Conservation (phyloP, 2,797 vertebrate genomes). For the Synanceia verrucosa region DNA sequence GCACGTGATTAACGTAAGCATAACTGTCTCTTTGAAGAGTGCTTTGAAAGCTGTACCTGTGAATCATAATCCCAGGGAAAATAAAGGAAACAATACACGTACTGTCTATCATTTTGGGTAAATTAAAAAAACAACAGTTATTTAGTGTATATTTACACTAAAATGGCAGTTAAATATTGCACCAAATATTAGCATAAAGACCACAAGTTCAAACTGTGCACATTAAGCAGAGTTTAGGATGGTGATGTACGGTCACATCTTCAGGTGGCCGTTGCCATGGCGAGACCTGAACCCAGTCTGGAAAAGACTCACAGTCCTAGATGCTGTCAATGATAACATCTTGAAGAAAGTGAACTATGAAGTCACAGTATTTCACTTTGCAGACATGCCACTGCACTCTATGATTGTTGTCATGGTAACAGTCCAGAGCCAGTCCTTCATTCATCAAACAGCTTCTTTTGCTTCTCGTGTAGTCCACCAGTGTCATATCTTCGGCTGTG, state of each 20-base stretch:
- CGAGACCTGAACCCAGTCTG: neutral
- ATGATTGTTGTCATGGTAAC: slow-evolving; percentile 57
- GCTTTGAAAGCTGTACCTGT: neutral
- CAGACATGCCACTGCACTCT: slow-evolving; percentile 32
- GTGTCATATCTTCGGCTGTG: slow-evolving; percentile 34
- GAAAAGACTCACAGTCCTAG: neutral
- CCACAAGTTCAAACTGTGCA: neutral
- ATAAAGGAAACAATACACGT: neutral
- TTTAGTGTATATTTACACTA: too few relatives aligned
- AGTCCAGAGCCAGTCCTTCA: slow-evolving; percentile 18
- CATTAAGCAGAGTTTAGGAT: neutral
- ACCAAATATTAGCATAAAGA: too few relatives aligned
- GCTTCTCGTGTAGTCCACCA: slow-evolving; percentile 8
- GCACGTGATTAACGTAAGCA: neutral
- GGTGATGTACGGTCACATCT: neutral
- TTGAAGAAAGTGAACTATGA: slow-evolving; percentile 25
- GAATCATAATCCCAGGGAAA: neutral
- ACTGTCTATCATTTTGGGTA: neutral
- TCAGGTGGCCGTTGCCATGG: neutral
- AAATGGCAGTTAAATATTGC: too few relatives aligned
- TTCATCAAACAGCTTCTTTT: slow-evolving; percentile 37
- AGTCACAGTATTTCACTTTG: slow-evolving; percentile 42
- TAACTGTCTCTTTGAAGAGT: neutral
- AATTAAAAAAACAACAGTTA: neutral
- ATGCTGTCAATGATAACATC: slow-evolving; percentile 18